These are phyloP conservation scores for Nudaria mundana DNA, from an alignment of 2,888 invertebrate species.

Conservation along the genomic window DNA sequence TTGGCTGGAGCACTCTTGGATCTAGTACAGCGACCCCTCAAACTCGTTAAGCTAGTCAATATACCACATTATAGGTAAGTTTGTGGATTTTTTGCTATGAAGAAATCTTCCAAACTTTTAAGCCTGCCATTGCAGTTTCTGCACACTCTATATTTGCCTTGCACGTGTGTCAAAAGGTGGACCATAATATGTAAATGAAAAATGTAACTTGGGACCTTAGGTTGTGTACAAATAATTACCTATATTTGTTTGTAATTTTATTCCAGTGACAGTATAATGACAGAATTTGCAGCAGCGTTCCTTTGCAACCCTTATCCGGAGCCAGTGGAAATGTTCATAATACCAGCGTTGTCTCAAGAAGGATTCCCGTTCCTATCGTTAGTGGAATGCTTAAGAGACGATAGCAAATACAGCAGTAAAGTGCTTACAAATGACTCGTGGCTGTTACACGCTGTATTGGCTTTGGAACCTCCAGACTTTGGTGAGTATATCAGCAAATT, in stretches of 20 bases:
- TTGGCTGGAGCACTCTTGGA: slow-evolving; percentile 87
- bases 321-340: slow-evolving; percentile 84
- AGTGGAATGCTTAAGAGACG: slow-evolving; percentile 63
- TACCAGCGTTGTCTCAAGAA: slow-evolving; percentile 84
- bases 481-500: slow-evolving; percentile 82
- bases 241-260: too few species aligned
- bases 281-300: slow-evolving; percentile 84
- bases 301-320: slow-evolving; percentile 84
- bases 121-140: too few species aligned
- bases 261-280: slow-evolving; percentile 63
- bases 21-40: slow-evolving; percentile 88
- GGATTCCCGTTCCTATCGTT: slow-evolving; percentile 72
- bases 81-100: not conserved
- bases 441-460: slow-evolving; percentile 85
- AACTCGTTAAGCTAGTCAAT: slow-evolving; percentile 71
- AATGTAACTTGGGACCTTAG: too few species aligned
- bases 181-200: too few species aligned
- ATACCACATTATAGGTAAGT: slow-evolving; percentile 75
- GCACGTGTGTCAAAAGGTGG: too few species aligned
- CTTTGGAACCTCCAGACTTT: slow-evolving; percentile 83
- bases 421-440: slow-evolving; percentile 80
- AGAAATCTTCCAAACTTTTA: too few species aligned
- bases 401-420: slow-evolving; percentile 62
- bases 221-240: too few species aligned
- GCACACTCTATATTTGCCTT: too few species aligned